phyloP scores from a whole-genome alignment of 2,113 vertebrate genomes.

The Pseudonaja textilis region DNA sequence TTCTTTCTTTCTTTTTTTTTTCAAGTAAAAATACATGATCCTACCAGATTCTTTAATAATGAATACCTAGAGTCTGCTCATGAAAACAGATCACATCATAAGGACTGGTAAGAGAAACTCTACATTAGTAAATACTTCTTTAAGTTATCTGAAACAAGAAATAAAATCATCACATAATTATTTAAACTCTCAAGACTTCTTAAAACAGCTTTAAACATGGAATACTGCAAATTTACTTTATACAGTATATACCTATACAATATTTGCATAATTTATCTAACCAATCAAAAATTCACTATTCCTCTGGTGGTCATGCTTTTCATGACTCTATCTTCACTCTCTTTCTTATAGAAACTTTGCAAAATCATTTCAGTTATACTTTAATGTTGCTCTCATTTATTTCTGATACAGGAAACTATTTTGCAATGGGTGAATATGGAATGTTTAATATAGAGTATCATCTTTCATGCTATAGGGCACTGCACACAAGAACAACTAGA shows the following conservation, averaged over 20 bases:
- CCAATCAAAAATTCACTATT: slow-evolving; percentile 49
- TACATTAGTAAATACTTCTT: slow-evolving; percentile 71
- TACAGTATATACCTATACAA: slow-evolving; percentile 66
- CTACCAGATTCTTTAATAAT: slow-evolving; percentile 13
- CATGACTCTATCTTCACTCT: slow-evolving; percentile 60
- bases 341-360: slow-evolving; percentile 54
- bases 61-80: slow-evolving; percentile 68
- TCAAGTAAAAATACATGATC: slow-evolving; percentile 11
- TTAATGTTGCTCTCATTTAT: background rate
- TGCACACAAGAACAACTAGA: no score
- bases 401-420: background rate
- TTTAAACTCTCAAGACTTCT: slow-evolving; percentile 61
- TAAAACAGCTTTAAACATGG: slow-evolving; percentile 70
- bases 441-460: background rate
- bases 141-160: slow-evolving; percentile 76
- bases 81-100: slow-evolving; percentile 68
- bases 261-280: slow-evolving; percentile 72
- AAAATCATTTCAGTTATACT: background rate
- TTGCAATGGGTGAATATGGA: background rate
- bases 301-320: background rate
- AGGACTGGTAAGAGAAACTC: slow-evolving; percentile 67
- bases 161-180: slow-evolving; percentile 57
- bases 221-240: slow-evolving; percentile 74
- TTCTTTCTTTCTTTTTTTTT: slow-evolving; percentile 22
- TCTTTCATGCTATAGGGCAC: no score